These are phyloP conservation scores for Lumbricus terrestris DNA, from an alignment of 2,888 invertebrate species.

Conservation along the genomic window DNA sequence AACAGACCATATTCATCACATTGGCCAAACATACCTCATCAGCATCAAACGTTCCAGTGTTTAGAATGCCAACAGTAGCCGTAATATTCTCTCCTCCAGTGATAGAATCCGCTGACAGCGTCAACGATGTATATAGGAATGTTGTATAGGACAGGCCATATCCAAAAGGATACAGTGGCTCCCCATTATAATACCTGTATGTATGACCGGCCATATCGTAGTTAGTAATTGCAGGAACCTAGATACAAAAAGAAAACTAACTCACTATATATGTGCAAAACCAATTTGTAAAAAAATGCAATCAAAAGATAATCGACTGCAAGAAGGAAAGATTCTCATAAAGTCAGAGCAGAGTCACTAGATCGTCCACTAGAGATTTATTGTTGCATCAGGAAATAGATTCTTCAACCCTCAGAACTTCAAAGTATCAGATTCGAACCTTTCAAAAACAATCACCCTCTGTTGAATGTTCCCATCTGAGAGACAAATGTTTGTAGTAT, in stretches of 20 bases:
- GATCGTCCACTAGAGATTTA: background rate
- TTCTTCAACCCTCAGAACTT: background rate
- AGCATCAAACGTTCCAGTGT: constrained; percentile 45
- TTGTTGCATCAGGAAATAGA: background rate
- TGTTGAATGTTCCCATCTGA: background rate
- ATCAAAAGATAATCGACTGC: background rate
- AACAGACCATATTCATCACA: background rate
- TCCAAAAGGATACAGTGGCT: constrained; percentile 47
- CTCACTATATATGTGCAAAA: background rate
- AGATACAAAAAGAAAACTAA: constrained; percentile 13
- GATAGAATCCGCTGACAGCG: constrained; percentile 23
- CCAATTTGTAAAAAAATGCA: background rate
- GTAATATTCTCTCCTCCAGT: constrained; percentile 42
- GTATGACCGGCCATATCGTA: constrained; percentile 51
- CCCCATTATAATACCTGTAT: constrained; percentile 50
- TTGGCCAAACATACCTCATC: constrained; percentile 50
- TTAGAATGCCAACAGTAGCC: constrained; percentile 42
- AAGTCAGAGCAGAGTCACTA: background rate
- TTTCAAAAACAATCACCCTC: background rate
- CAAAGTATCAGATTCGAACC: background rate
- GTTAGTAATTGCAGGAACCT: constrained; percentile 41
- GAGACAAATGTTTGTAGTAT: background rate
- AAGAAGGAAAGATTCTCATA: background rate
- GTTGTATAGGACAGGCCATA: constrained; percentile 41
- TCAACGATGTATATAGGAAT: constrained; percentile 35